These are phyloP conservation scores for Heliocidaris erythrogramma DNA, from an alignment of 35 echinoderm and acorn worm species.

Conservation along the genomic window DNA sequence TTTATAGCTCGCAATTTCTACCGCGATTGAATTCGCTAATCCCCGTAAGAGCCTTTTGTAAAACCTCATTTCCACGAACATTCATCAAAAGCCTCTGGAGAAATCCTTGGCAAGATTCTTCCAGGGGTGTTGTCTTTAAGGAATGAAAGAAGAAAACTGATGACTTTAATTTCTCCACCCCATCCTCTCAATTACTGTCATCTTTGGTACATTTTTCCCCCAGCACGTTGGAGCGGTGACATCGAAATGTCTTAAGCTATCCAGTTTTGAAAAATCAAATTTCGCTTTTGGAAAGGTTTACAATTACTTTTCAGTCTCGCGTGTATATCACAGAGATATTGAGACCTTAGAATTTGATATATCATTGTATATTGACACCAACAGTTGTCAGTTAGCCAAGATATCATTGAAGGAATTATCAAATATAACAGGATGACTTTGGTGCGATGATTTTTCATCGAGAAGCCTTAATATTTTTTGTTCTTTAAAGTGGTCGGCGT, in stretches of 20 bases:
- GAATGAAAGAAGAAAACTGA: not conserved
- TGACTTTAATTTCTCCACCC: not conserved
- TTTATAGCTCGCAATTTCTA: not conserved
- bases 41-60: not conserved
- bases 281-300: not conserved
- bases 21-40: not conserved
- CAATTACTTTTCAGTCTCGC: not conserved
- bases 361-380: no score
- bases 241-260: not conserved
- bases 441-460: no score
- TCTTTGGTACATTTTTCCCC: not conserved
- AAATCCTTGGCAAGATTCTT: not conserved
- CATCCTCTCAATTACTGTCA: not conserved
- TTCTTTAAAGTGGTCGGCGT: not conserved
- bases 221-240: not conserved
- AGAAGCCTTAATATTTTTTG: not conserved
- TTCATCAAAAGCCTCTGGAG: not conserved
- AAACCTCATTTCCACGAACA: not conserved
- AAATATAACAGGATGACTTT: no score
- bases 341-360: not conserved
- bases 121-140: not conserved
- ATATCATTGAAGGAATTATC: no score
- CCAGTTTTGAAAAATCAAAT: not conserved
- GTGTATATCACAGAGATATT: not conserved
- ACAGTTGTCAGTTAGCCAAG: no score